Evolutionary conservation across 2,888 invertebrate genomes (phyloP).

Genomic region (Steinernema carpocapsae): DNA sequence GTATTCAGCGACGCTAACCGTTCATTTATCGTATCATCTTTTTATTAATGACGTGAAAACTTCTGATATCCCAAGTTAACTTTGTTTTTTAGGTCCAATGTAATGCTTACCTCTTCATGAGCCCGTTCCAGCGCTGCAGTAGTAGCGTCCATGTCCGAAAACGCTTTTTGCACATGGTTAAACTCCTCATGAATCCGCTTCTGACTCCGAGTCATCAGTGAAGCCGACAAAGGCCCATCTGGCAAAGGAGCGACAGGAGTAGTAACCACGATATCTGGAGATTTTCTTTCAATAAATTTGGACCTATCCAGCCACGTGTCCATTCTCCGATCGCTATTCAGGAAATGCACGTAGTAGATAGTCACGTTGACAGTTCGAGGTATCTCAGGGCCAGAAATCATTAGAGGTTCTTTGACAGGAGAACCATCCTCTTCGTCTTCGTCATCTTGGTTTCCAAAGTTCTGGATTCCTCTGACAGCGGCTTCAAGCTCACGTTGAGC

Average conservation of each 20-base stretch:
- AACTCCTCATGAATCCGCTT: constrained; percentile 60
- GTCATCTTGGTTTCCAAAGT: background rate
- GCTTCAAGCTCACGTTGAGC: constrained; percentile 5
- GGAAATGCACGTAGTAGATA: constrained; percentile 64
- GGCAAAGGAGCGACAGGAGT: constrained; percentile 1
- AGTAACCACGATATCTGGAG: background rate
- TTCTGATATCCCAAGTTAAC: no score
- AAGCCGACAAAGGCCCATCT: constrained; percentile 29
- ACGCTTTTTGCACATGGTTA: constrained; percentile 51
- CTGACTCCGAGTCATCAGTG: constrained; percentile 45
- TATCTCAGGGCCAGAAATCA: background rate
- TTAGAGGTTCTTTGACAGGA: background rate
- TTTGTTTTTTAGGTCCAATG: no score
- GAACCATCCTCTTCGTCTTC: background rate
- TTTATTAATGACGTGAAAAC: no score
- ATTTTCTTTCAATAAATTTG: constrained; percentile 44
- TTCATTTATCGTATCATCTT: no score
- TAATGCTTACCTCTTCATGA: constrained; percentile 59
- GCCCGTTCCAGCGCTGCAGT: constrained; percentile 60
- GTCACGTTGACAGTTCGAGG: background rate
- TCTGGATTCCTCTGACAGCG: background rate
- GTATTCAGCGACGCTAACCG: no score
- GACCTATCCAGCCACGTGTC: constrained; percentile 64
- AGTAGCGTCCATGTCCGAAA: constrained; percentile 58
- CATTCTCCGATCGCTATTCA: constrained; percentile 58